Base-by-base conservation (phyloP, 2,888 invertebrate species). In the Biston stratarius region DNA sequence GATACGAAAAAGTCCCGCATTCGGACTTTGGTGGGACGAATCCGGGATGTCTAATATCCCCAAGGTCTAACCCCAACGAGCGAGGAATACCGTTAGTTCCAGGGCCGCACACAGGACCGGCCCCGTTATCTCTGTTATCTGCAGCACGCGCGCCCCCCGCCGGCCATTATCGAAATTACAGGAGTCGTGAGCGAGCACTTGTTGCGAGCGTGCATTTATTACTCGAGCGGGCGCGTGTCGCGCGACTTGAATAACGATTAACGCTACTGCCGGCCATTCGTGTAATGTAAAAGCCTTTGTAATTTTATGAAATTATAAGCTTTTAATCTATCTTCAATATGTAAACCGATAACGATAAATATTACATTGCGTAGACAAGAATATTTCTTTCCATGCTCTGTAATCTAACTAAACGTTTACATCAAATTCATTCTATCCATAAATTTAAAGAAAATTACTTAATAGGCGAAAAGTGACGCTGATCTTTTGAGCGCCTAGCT, bases 81-180 rank as follows among this genome's bases (percentile, higher is more conserved):
- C 14, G 36, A 1, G 33, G 14, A 6, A 11, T 45, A 53, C 53
- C 38, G 61, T 53, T 45, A 61, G 38, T 36, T 45, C 15, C 55
- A 65, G 65, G 65, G 49, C 53, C 15, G 60, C 53, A 49, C 48
- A 52, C 24, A 61, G 76, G 74, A 72, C 68, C 68, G 74, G 71
- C 73, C 75, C 75, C 72, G 76, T 77, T 84, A 84, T 84, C 82
- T 82, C 77, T 75, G 80, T 84, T 88, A 87, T 87, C 86, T 81
- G 61, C 72, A 76, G 79, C 72, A 72, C 75, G 73, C 77, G 73
- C 73, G 71, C 69, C 75, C 76, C 82, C 74, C 80, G 72, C 75
- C 75, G 78, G 74, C 84, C 84, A 89, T 90, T 90, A 87, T 84
- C 85, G 78, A 87, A 88, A 89, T 88, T 87, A 86, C 81, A 83